phyloP scores from a whole-genome alignment of 2,888 invertebrate species.

The Drosophila prostipennis region DNA sequence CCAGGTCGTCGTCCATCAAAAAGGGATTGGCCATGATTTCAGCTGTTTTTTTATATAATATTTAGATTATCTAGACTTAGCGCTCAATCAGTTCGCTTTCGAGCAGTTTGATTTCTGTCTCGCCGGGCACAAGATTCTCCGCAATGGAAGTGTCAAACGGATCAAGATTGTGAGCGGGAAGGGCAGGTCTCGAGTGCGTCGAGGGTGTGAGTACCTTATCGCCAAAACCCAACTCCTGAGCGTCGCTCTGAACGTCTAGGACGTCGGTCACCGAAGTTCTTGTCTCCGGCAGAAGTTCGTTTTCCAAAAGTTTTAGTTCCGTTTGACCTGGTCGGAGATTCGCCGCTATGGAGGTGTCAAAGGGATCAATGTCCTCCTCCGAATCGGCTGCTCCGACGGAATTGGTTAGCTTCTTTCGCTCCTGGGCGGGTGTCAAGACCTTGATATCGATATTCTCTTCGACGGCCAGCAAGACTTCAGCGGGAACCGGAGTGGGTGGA shows the following conservation, averaged over 20 bases:
- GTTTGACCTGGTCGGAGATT: conserved; percentile 90
- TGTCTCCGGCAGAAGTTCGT: conserved; percentile 87
- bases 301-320: conserved; percentile 91
- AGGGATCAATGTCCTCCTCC: conserved; percentile 87
- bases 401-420: conserved; percentile 83
- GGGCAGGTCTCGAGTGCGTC: conserved; percentile 80
- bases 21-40: conserved; percentile 91
- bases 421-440: conserved; percentile 88
- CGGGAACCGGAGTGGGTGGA: conserved; percentile 81
- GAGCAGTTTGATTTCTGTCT: conserved; percentile 90
- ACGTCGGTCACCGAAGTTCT: conserved; percentile 78
- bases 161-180: conserved; percentile 86
- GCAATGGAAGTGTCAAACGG: conserved; percentile 96
- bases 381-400: background rate
- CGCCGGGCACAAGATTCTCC: conserved; percentile 90
- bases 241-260: conserved; percentile 83
- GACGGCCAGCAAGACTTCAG: conserved; percentile 84
- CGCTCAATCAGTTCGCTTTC: conserved; percentile 90
- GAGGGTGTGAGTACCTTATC: conserved; percentile 89
- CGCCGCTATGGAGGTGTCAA: conserved; percentile 92
- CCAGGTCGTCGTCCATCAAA: conserved; percentile 89
- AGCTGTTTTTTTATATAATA: background rate
- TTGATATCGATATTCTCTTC: conserved; percentile 88
- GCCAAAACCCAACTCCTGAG: conserved; percentile 85
- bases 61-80: conserved; percentile 48